A percentile compares a stretch with the other conserved stretches of the same genome.
These are phyloP conservation scores for Pollicipes pollicipes DNA, from an alignment of 1,140 invertebrate species.

Conservation along the genomic window DNA sequence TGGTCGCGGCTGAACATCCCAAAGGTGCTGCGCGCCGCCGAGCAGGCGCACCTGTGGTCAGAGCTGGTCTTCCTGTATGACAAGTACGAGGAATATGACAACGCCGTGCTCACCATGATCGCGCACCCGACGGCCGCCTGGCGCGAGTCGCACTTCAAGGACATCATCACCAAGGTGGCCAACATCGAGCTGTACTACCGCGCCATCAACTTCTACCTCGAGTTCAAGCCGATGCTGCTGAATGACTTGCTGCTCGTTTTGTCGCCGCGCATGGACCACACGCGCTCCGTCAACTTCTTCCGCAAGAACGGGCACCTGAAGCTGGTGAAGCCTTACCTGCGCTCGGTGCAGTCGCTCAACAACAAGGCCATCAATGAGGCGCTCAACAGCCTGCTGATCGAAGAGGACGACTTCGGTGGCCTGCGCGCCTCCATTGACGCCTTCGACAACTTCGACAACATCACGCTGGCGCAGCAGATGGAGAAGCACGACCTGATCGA, in stretches of 20 bases:
- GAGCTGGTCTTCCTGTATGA: constrained; percentile 98
- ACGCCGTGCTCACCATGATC: constrained; percentile 98
- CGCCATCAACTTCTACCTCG: constrained; percentile 97
- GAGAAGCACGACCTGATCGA: constrained; percentile 99
- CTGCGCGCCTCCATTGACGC: constrained; percentile 94
- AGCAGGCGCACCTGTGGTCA: constrained; percentile 96
- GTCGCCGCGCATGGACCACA: constrained; percentile 96
- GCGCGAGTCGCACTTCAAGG: constrained; percentile 98
- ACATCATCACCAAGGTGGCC: constrained; percentile 96
- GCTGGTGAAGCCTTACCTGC: constrained; percentile 90
- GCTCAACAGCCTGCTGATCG: constrained; percentile 87
- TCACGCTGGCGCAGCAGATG: constrained; percentile 85
- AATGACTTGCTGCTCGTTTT: constrained; percentile 93
- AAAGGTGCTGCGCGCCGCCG: constrained; percentile 89
- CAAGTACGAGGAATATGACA: constrained; percentile 99
- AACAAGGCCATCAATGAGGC: constrained; percentile 99
- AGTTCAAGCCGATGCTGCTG: constrained; percentile 88
- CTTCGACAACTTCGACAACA: constrained; percentile 99
- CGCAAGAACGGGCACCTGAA: constrained; percentile 62
- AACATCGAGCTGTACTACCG: constrained; percentile 99
- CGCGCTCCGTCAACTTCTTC: constrained; percentile 54
- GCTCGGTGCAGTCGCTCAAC: constrained; percentile 93
- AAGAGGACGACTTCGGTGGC: constrained; percentile 95
- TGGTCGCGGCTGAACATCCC: constrained; percentile 99
- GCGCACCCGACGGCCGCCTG: constrained; percentile 96